Evolutionary conservation across 1,140 invertebrate genomes (phyloP), one percentile per base, ranked within the genome.

Genomic region (Brachionus asplanchnoidis): DNA sequence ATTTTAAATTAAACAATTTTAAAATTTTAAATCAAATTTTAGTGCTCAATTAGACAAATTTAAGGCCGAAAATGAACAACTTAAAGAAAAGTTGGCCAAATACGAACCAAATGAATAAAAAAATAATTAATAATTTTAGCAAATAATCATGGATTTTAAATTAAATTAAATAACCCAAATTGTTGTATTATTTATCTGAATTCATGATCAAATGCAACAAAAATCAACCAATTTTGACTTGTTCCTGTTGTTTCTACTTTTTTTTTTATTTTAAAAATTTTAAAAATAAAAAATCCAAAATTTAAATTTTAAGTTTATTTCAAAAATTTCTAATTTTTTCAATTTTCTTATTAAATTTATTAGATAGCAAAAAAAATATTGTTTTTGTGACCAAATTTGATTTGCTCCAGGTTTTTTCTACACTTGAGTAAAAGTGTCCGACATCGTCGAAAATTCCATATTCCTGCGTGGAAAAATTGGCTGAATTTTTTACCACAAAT

Each of bases 31-130:
- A 36, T 36, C 42, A 14, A 26, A 53, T 36, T 56, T 36, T 42
- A 89, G 88, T 68, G 89, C 88, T 53, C 89, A 90, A 87, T 87
- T 90, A 8, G 89, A 90, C 82, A 88, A 88, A 12, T 85, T 90
- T 11, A 89, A 89, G 86, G 85, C 88, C 23, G 89, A 90, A 86
- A 88, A 89, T 8, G 87, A 88, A 86, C 89, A 90, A 66, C 86
- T 90, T 17, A 90, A 87, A 36, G 82, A 84, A 23, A 50, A 66
- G 40, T 28, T 84, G 53, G 60, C 60, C 9, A 84, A 73, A 46
- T 84, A 84, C 11, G 82, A 84, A 56, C 82, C 82, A 56, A 60
- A 46, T 36, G 82, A 42, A 77, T 50, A 26, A 46, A 50, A 20
- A 77, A 26, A 23, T 50, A 50, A 12, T 26, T 26, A 26, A 50